These are phyloP conservation scores for Gerris lacustris DNA, from an alignment of 2,888 invertebrate species.

Conservation along the genomic window DNA sequence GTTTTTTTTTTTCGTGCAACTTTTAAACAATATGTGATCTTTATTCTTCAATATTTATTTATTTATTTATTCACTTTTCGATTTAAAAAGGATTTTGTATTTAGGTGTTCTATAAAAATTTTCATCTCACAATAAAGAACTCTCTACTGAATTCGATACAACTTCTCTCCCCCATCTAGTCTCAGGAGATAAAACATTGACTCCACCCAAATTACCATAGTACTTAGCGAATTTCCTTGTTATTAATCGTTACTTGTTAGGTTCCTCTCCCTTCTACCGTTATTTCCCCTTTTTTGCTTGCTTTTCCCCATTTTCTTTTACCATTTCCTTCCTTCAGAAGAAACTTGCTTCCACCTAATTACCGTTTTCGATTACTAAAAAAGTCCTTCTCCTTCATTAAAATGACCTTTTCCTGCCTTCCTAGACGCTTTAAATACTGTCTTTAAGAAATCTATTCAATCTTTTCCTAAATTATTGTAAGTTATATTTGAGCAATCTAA, in stretches of 20 bases:
- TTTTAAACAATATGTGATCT: no score
- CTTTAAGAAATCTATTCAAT: not conserved
- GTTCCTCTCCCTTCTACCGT: not conserved
- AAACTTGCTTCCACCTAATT: not conserved
- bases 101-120: no score
- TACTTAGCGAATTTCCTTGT: constrained; percentile 3
- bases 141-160: no score
- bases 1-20: no score
- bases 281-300: not conserved
- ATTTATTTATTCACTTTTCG: no score
- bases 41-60: no score
- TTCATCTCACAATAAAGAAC: no score
- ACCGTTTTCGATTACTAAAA: not conserved
- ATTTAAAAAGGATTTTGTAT: no score
- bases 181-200: not conserved
- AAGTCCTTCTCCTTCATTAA: not conserved
- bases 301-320: not conserved
- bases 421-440: constrained; percentile 1
- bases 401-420: not conserved
- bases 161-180: no score
- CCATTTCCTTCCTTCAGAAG: not conserved
- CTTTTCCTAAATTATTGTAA: not conserved
- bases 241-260: constrained; percentile 1
- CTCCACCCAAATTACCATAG: constrained; percentile 1
- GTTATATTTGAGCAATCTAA: no score